A percentile compares a stretch with the other conserved stretches of the same genome.
phyloP scores from a whole-genome alignment of 2,888 invertebrate species.

The Chironomus tentans region DNA sequence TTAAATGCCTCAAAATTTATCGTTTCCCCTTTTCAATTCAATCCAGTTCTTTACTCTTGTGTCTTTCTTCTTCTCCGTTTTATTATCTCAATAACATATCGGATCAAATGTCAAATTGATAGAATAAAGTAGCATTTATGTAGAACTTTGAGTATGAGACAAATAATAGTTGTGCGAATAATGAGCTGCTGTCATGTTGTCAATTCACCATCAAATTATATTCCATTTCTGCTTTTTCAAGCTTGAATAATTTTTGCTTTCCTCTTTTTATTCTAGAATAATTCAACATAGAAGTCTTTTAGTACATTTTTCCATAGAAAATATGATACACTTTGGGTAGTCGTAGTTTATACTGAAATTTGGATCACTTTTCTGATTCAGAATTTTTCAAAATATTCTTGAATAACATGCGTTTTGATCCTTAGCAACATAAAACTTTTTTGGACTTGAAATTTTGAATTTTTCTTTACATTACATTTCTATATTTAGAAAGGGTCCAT shows the following conservation, averaged over 20 bases:
- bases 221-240: conserved; percentile 18
- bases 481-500: too few species aligned
- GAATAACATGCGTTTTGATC: too few species aligned
- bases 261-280: too few species aligned
- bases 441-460: too few species aligned
- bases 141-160: not conserved
- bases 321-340: too few species aligned
- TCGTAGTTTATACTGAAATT: too few species aligned
- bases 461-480: too few species aligned
- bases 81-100: not conserved
- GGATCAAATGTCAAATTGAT: conserved; percentile 21
- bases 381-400: too few species aligned
- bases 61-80: not conserved
- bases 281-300: too few species aligned
- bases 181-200: conserved; percentile 27
- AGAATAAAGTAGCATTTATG: not conserved
- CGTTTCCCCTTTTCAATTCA: not conserved
- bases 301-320: too few species aligned
- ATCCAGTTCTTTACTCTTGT: not conserved
- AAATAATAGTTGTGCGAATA: conserved; percentile 12
- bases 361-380: too few species aligned
- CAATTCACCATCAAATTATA: conserved; percentile 25
- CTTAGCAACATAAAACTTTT: too few species aligned
- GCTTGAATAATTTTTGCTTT: conserved; percentile 21
- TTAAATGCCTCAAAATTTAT: not conserved